Conservation (phyloP, 2,888 invertebrate genomes). For the Salpingus planirostris region DNA sequence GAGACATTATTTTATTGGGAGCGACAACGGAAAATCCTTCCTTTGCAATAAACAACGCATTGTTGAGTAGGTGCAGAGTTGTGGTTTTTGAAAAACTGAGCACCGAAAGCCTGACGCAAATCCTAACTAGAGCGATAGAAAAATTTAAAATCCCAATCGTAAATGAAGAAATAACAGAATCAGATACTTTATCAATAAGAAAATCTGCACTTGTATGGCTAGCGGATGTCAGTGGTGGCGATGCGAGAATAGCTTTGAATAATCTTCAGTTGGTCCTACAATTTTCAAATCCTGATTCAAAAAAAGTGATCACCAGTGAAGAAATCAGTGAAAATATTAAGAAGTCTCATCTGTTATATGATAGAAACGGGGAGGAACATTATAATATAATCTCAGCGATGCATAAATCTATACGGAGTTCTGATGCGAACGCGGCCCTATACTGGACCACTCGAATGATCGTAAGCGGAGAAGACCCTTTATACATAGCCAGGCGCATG, state of each 20-base stretch:
- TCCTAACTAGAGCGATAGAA: slow-evolving; percentile 52
- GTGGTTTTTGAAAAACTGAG: slow-evolving; percentile 64
- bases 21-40: slow-evolving; percentile 88
- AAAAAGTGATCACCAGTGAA: slow-evolving; percentile 49
- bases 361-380: slow-evolving; percentile 72
- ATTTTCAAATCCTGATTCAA: slow-evolving; percentile 38
- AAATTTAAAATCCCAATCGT: slow-evolving; percentile 8
- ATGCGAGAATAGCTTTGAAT: slow-evolving; percentile 69
- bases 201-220: slow-evolving; percentile 57
- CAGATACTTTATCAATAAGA: too few relatives aligned
- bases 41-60: slow-evolving; percentile 69
- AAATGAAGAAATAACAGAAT: neutral
- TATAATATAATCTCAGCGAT: slow-evolving; percentile 75
- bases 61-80: slow-evolving; percentile 70
- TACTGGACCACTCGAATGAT: slow-evolving; percentile 78
- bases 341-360: slow-evolving; percentile 70
- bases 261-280: slow-evolving; percentile 64
- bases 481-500: slow-evolving; percentile 66
- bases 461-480: slow-evolving; percentile 70
- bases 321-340: slow-evolving; percentile 66
- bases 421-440: slow-evolving; percentile 70
- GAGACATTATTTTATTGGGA: slow-evolving; percentile 67
- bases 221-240: slow-evolving; percentile 71
- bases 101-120: slow-evolving; percentile 49
- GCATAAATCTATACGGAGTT: slow-evolving; percentile 74